Evolutionary conservation across 1,140 invertebrate genomes (phyloP), one percentile per base, ranked within the genome.

Genomic region (Aphelenchoides fujianensis): DNA sequence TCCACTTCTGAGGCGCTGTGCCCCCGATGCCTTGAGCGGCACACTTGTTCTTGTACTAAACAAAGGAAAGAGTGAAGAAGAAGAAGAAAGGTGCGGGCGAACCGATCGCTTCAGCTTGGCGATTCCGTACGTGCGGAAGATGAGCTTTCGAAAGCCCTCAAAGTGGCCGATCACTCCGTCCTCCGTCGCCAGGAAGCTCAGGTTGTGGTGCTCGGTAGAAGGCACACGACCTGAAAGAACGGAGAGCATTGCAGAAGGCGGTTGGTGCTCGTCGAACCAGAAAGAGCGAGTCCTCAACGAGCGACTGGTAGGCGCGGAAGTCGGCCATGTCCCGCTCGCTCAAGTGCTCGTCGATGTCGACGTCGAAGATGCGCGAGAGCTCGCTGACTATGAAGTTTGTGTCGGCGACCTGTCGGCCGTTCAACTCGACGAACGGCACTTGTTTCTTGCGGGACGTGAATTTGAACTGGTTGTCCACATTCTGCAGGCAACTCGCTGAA

Each of bases 221-320:
- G 36, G 68, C 31, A 48, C 63, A 23, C 1, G 27, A 48, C 74
- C 74, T 75, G 35, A 63, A 75, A n/a, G n/a, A n/a, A n/a, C n/a
- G n/a, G n/a, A n/a, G n/a, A n/a, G n/a, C n/a, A n/a, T n/a, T n/a
- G n/a, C n/a, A n/a, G n/a, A n/a, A n/a, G n/a, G n/a, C n/a, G n/a
- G n/a, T n/a, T n/a, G n/a, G n/a, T n/a, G n/a, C n/a, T n/a, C n/a
- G n/a, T n/a, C n/a, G n/a, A n/a, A n/a, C n/a, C n/a, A n/a, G n/a
- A n/a, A n/a, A n/a, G 1, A 94, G 89, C 85, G 94, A 92, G 84
- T 95, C 94, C 86, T 95, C 92, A 79, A 95, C 90, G 92, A 95
- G 94, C 28, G 91, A 92, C 80, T 92, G 91, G 87, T 92, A 92
- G n/a, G 92, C 92, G 85, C 94, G 92, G 12, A 91, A 89, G 12